A percentile compares a stretch with the other conserved stretches of the same genome.
Conservation (phyloP, 2,113 vertebrate species). For the Macquaria ambigua region DNA sequence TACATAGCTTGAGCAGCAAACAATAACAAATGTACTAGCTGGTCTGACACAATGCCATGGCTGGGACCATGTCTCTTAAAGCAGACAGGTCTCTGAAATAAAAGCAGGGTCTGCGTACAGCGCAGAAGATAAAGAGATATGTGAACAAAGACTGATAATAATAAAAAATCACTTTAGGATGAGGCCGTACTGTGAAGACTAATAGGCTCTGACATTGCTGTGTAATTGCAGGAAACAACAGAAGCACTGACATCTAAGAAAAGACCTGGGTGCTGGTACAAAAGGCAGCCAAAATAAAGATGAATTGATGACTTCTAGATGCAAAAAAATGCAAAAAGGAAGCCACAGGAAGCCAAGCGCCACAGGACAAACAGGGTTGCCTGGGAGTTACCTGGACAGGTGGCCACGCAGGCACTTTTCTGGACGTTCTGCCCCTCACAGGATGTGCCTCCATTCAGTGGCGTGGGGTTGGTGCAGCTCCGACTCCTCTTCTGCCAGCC, state of each 20-base stretch:
- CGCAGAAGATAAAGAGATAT: slow-evolving; percentile 57
- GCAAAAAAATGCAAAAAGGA: slow-evolving; percentile 73
- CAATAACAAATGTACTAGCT: slow-evolving; percentile 69
- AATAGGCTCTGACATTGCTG: slow-evolving; percentile 53
- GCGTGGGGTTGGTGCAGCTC: slow-evolving; percentile 98
- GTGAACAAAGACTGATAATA: slow-evolving; percentile 61
- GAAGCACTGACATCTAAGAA: slow-evolving; percentile 55
- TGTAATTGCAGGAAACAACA: slow-evolving; percentile 67
- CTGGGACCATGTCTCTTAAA: slow-evolving; percentile 58
- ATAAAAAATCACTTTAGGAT: slow-evolving; percentile 65
- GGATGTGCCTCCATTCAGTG: slow-evolving; percentile 97
- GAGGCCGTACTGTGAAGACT: slow-evolving; percentile 49
- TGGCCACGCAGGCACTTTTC: slow-evolving; percentile 98
- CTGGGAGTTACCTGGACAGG: slow-evolving; percentile 92
- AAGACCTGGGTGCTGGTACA: slow-evolving; percentile 46
- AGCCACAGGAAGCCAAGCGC: slow-evolving; percentile 79
- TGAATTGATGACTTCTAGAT: slow-evolving; percentile 75
- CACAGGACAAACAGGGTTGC: slow-evolving; percentile 77
- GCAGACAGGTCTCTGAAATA: slow-evolving; percentile 63
- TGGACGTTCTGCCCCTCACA: slow-evolving; percentile 99
- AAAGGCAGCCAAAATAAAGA: slow-evolving; percentile 73
- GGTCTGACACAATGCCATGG: slow-evolving; percentile 54
- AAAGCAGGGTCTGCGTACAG: slow-evolving; percentile 39
- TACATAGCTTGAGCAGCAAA: slow-evolving; percentile 68
- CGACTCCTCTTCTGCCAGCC: slow-evolving; percentile 99